Evolutionary conservation across 1,140 invertebrate genomes (phyloP).

Genomic region (Sinonovacula constricta): DNA sequence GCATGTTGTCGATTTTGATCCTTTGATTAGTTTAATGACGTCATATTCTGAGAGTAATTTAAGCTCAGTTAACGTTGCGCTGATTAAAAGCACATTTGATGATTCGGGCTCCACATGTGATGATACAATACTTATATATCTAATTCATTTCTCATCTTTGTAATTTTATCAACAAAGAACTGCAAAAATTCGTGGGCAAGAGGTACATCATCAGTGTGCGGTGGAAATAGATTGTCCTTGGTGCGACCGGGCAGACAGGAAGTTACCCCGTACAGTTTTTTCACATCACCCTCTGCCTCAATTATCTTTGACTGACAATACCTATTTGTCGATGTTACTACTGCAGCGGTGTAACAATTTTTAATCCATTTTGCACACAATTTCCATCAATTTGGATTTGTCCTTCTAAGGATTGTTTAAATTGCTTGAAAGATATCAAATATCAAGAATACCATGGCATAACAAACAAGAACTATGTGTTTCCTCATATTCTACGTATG

Average conservation of each 20-base stretch:
- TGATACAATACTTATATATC: too few species aligned
- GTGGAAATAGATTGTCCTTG: conserved; percentile 22
- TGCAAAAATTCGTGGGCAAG: conserved; percentile 3
- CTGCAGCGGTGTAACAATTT: neutral
- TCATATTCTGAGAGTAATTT: too few species aligned
- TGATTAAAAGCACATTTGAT: too few species aligned
- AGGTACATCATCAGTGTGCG: conserved; percentile 3
- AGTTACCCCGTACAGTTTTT: conserved; percentile 10
- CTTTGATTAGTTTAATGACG: too few species aligned
- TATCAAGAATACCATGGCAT: conserved; percentile 16
- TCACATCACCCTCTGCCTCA: conserved; percentile 16
- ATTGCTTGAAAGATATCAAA: conserved; percentile 3
- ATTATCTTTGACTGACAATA: neutral
- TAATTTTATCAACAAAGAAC: conserved; percentile 11
- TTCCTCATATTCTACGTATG: too few species aligned
- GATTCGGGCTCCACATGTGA: too few species aligned
- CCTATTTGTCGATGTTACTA: neutral
- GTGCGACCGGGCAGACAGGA: conserved; percentile 4
- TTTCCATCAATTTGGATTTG: neutral
- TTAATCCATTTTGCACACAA: neutral
- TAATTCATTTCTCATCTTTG: neutral
- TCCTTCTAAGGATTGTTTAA: conserved; percentile 1
- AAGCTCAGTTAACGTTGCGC: too few species aligned
- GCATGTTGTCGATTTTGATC: too few species aligned
- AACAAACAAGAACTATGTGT: too few species aligned